Percentiles rank a stretch among this genome's conserved stretches.
These are phyloP conservation scores for Blastobasis lacticolella DNA, from an alignment of 2,888 invertebrate species.

Conservation along the genomic window DNA sequence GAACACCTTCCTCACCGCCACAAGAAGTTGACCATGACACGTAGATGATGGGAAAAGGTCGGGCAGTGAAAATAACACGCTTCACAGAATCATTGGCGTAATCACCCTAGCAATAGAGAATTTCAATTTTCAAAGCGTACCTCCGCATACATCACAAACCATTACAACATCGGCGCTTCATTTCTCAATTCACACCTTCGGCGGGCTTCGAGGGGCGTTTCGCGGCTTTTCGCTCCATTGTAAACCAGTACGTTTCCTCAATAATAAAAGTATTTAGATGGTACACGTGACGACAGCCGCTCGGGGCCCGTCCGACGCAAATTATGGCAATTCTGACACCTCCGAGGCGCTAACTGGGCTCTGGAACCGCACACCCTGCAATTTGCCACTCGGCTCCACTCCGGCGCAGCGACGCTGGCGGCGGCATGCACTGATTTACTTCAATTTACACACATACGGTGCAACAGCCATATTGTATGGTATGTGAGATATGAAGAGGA, in stretches of 20 bases:
- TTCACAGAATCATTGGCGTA: no score
- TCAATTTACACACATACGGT: conserved; percentile 29
- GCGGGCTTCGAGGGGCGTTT: conserved; percentile 34
- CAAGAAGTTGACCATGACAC: no score
- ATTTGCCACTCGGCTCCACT: conserved; percentile 47
- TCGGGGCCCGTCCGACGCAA: conserved; percentile 57
- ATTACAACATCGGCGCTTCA: no score
- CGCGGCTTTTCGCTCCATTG: conserved; percentile 41
- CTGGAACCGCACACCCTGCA: conserved; percentile 40
- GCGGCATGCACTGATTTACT: conserved; percentile 38
- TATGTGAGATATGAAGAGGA: not conserved
- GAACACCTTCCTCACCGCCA: no score
- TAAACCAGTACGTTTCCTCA: conserved; percentile 46
- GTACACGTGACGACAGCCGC: conserved; percentile 68
- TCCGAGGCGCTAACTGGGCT: conserved; percentile 68
- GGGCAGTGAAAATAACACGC: no score
- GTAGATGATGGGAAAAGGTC: no score
- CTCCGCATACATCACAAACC: no score
- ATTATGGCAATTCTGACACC: conserved; percentile 74
- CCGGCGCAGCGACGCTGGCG: conserved; percentile 23
- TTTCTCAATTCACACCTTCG: conserved; percentile 18
- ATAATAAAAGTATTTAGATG: conserved; percentile 61
- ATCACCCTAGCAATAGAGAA: no score
- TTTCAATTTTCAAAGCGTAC: no score
- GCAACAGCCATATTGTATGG: not conserved